Conservation (phyloP, 2,113 vertebrate genomes). For the Chitala chitala region DNA sequence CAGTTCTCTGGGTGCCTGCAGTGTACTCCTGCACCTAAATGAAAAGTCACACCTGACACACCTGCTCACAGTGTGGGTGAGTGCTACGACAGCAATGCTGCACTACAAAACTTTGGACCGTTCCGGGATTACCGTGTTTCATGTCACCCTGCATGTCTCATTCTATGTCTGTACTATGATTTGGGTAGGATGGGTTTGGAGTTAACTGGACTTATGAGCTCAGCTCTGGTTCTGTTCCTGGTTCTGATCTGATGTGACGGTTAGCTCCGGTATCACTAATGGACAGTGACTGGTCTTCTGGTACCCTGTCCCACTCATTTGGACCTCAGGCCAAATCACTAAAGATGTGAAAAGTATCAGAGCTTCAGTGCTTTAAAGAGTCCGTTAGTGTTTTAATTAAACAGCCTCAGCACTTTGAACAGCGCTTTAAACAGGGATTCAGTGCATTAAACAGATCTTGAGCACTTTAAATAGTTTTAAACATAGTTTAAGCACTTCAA, state of each 20-base stretch:
- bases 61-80: no score
- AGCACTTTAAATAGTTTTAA: no score
- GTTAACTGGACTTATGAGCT: conserved; percentile 76
- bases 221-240: conserved; percentile 71
- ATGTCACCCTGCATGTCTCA: no score
- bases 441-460: no score
- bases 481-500: no score
- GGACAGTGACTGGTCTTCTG: conserved; percentile 88
- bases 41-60: no score
- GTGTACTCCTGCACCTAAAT: no score
- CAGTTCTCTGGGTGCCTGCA: no score
- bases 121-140: conserved; percentile 75
- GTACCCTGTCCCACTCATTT: conserved; percentile 83
- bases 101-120: neutral
- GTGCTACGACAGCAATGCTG: neutral
- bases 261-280: conserved; percentile 86
- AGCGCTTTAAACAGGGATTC: no score
- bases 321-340: conserved; percentile 95
- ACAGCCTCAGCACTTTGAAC: conserved; percentile 77
- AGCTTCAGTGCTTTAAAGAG: no score
- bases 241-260: conserved; percentile 91
- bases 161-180: no score
- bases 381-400: no score
- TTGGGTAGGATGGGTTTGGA: conserved; percentile 75
- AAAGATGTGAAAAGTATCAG: conserved; percentile 81